Evolutionary conservation across 2,113 vertebrate species (phyloP).

Genomic region (Ariopsis seemanni): DNA sequence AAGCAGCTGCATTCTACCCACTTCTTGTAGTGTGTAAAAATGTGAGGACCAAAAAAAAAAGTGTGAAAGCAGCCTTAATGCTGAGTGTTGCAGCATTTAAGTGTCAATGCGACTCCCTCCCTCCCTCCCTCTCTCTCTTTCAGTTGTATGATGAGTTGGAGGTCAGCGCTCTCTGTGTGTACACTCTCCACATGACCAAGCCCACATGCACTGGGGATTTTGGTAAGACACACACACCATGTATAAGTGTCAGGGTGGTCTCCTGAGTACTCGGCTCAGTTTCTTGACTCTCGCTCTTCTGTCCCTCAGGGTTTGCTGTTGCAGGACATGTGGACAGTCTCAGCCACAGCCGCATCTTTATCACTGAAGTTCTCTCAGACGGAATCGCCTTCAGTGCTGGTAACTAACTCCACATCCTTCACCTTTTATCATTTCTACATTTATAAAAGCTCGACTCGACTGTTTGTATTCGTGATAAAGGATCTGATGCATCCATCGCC

Average conservation of each 20-base stretch:
- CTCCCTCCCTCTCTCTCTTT: background rate
- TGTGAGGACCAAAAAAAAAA: background rate
- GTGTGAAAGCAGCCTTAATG: background rate
- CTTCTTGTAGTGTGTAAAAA: background rate
- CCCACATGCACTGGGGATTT: constrained; percentile 72
- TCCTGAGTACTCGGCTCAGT: background rate
- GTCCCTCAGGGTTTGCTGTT: constrained; percentile 83
- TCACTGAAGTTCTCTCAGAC: constrained; percentile 83
- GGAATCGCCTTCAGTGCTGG: constrained; percentile 83
- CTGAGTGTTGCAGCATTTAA: background rate
- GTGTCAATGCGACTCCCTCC: background rate
- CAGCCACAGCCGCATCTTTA: constrained; percentile 74
- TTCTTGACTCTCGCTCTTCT: background rate
- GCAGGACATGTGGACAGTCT: constrained; percentile 82
- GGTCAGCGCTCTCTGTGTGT: constrained; percentile 74
- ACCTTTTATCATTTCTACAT: background rate
- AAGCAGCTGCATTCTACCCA: background rate
- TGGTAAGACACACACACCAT: constrained; percentile 67
- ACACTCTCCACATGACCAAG: constrained; percentile 75
- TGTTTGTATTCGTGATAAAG: background rate
- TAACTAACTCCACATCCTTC: constrained; percentile 45
- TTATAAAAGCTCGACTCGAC: background rate
- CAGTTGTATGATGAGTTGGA: constrained; percentile 82
- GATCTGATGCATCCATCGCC: background rate
- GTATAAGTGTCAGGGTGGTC: background rate